phyloP scores from a whole-genome alignment of 2,113 vertebrate genomes.

The Chamaetylas fuelleborni region DNA sequence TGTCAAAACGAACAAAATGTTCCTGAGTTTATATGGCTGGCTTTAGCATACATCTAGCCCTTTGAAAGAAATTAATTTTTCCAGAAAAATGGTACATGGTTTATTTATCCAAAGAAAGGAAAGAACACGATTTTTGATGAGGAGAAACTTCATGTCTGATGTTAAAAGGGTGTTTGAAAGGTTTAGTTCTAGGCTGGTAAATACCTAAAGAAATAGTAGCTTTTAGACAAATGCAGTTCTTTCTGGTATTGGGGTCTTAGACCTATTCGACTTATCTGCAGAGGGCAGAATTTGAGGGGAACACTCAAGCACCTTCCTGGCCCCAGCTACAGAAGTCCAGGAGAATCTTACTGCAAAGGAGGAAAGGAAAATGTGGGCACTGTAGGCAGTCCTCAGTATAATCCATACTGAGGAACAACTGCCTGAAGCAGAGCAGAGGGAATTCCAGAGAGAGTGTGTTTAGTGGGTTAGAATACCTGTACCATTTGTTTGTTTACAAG shows the following conservation, averaged over 20 bases:
- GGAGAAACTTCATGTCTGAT: not conserved
- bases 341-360: not conserved
- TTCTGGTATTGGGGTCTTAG: not conserved
- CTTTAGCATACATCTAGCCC: not conserved
- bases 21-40: constrained; percentile 24
- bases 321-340: not conserved
- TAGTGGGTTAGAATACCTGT: not conserved
- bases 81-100: not conserved
- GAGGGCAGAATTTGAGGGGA: not conserved
- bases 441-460: not conserved
- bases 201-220: not conserved
- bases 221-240: not conserved
- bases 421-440: not conserved
- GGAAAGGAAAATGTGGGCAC: not conserved
- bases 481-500: not conserved
- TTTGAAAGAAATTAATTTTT: constrained; percentile 4
- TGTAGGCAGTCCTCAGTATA: not conserved
- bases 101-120: constrained; percentile 38
- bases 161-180: not conserved
- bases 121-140: not conserved
- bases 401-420: not conserved
- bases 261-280: not conserved
- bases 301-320: not conserved
- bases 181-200: not conserved
- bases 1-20: constrained; percentile 34